These are phyloP conservation scores for Spodoptera frugiperda DNA, from an alignment of 1,140 invertebrate species.

Conservation along the genomic window DNA sequence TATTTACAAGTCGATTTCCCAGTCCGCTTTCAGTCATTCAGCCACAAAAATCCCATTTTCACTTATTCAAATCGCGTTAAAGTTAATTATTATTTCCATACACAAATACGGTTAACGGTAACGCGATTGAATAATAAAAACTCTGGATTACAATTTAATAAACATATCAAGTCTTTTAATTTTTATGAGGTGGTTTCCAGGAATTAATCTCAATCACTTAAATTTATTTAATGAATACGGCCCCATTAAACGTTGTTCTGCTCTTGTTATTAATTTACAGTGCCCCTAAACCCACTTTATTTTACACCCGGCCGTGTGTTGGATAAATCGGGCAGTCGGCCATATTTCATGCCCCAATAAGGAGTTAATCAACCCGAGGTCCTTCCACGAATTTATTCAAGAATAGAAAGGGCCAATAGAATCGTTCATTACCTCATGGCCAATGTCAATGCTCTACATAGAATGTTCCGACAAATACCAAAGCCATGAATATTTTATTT, in stretches of 20 bases:
- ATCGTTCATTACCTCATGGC: neutral
- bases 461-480: slow-evolving; percentile 6
- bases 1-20: too few species aligned
- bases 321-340: neutral
- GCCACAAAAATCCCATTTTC: too few species aligned
- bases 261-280: neutral
- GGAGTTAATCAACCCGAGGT: neutral
- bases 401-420: neutral
- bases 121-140: too few species aligned
- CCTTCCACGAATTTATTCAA: slow-evolving; percentile 1
- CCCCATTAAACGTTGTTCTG: neutral
- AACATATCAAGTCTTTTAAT: too few species aligned
- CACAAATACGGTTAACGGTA: too few species aligned
- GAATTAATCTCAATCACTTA: slow-evolving; percentile 1
- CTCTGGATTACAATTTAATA: neutral
- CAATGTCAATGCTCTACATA: slow-evolving; percentile 24
- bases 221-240: slow-evolving; percentile 1
- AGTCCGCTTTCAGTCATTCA: neutral
- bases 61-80: too few species aligned
- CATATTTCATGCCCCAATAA: neutral
- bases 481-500: slow-evolving; percentile 10
- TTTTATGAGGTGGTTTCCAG: too few species aligned
- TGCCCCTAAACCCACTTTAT: slow-evolving; percentile 21
- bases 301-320: neutral
- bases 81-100: too few species aligned